Evolutionary conservation across 2,113 vertebrate species (phyloP), one percentile per base, ranked within the genome.

Genomic region (Ciconia maguari): DNA sequence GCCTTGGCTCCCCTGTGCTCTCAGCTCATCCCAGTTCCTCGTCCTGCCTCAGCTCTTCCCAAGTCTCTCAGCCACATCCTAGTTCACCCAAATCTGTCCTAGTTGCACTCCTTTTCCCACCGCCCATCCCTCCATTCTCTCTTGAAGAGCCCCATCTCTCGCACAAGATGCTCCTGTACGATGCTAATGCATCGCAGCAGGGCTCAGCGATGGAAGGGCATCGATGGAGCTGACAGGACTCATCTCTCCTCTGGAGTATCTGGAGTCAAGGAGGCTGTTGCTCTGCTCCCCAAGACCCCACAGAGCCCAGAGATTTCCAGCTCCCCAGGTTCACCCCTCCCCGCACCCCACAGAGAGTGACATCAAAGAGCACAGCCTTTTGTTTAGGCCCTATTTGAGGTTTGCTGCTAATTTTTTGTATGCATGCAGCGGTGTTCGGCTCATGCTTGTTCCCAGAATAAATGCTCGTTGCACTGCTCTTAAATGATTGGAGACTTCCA

Each of bases 401-500:
- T 91, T 94, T 62, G 69, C 58, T 93, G 89, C 58, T 89, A 55
- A 29, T 82, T 97, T 94, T 97, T 94, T 89, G 89, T 97, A 97
- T 97, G 96, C 97, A 87, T 21, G 7, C 70, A 62, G 94, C 4
- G 5, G 83, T 66, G 83, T 70, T 95, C 34, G 66, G 66, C 51
- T 97, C 9, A 1, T 61, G 25, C 93, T 96, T 34, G 29, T 94
- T 97, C 90, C 75, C 6, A 6, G 95, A 97, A 96, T 96, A 93
- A 97, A 97, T 69, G 91, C 94, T 98, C 29, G 2, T 91, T 95
- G 96, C 94, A 74, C 96, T 83, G 83, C 92, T 96, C 96, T 89
- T 96, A 97, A 98, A 97, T 95, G 93, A 96, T 79, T 58, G 93
- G 96, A 97, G 89, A 95, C 95, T 91, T 95, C 80, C 70, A 58